Percentiles rank a stretch among this genome's conserved stretches.
These are phyloP conservation scores for Apantesis nais DNA, from an alignment of 2,888 invertebrate species.

Conservation along the genomic window DNA sequence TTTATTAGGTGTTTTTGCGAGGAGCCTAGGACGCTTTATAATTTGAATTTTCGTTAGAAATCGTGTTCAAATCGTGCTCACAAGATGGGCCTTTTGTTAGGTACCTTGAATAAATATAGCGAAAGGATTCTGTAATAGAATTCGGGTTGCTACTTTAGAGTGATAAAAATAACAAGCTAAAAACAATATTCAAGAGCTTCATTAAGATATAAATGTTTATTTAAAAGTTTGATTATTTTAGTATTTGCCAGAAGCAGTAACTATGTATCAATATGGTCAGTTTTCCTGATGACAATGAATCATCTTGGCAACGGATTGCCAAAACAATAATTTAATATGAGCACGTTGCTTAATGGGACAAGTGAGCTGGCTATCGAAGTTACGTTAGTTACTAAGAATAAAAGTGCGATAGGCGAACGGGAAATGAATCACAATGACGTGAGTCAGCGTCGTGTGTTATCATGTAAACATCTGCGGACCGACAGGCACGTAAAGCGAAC, in stretches of 20 bases:
- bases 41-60: not conserved
- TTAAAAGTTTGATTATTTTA: conserved; percentile 4
- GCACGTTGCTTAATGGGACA: conserved; percentile 31
- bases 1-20: not conserved
- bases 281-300: conserved; percentile 25
- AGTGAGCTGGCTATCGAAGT: conserved; percentile 40
- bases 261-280: not conserved
- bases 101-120: not conserved
- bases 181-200: not conserved
- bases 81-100: not conserved
- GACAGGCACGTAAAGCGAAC: conserved; percentile 61
- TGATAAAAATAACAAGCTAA: not conserved
- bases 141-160: not conserved
- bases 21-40: not conserved
- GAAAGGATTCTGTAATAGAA: not conserved
- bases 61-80: not conserved
- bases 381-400: conserved; percentile 59
- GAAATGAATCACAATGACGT: conserved; percentile 70
- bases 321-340: conserved; percentile 19
- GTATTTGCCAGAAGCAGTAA: conserved; percentile 15
- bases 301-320: conserved; percentile 21
- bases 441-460: conserved; percentile 70
- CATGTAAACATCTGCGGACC: conserved; percentile 66
- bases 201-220: not conserved
- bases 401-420: conserved; percentile 63